These are phyloP conservation scores for Palythoa caribaeorum DNA, from an alignment of 92 coral and sea anemone species.

Conservation along the genomic window DNA sequence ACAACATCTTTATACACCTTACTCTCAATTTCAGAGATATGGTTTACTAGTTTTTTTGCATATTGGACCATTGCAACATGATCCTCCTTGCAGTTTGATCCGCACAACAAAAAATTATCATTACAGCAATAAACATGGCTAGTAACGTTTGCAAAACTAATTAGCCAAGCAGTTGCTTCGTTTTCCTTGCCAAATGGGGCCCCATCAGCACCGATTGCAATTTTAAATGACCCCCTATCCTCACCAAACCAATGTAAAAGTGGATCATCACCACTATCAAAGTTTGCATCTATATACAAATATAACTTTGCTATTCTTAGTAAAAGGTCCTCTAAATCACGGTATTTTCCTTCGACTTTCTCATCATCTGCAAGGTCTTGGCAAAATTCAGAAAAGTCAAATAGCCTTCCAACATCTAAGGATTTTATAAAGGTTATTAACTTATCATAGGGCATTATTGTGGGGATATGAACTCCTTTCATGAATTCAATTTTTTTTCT, in stretches of 20 bases:
- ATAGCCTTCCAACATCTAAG: constrained; percentile 48
- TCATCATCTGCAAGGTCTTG: constrained; percentile 55
- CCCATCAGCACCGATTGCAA: constrained; percentile 53
- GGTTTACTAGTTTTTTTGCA: neutral
- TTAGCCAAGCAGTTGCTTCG: constrained; percentile 70
- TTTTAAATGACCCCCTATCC: constrained; percentile 34
- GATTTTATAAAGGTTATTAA: constrained; percentile 57
- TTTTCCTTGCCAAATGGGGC: constrained; percentile 44
- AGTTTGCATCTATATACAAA: constrained; percentile 42
- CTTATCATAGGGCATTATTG: constrained; percentile 69
- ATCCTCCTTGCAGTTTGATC: constrained; percentile 65
- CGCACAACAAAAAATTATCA: constrained; percentile 60
- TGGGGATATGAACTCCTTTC: constrained; percentile 47
- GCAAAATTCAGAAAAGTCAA: constrained; percentile 53
- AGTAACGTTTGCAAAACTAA: constrained; percentile 63
- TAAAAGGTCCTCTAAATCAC: constrained; percentile 52
- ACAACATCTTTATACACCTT: neutral
- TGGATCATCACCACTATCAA: constrained; percentile 36
- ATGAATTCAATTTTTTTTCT: constrained; percentile 41
- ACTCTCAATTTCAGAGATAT: neutral
- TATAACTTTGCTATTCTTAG: constrained; percentile 61
- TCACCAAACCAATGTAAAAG: constrained; percentile 38
- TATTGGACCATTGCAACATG: constrained; percentile 37
- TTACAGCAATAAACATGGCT: constrained; percentile 57
- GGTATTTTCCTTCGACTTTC: constrained; percentile 59